Evolutionary conservation across 2,797 vertebrate genomes (phyloP), one percentile per base, ranked within the genome.

Genomic region (Gephyroberyx darwinii): DNA sequence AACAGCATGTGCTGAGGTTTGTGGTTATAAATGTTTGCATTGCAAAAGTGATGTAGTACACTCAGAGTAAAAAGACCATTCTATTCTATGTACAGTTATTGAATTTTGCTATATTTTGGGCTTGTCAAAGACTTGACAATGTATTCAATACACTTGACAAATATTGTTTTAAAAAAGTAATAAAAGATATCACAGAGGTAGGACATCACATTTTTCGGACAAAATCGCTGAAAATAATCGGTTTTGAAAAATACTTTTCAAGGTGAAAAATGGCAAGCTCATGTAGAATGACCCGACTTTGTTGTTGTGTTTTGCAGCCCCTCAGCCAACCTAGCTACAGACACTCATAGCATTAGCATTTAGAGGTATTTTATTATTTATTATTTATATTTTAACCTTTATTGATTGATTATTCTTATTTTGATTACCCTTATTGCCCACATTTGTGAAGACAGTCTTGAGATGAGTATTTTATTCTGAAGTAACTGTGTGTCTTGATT

Each of bases 381-480:
- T n/a, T n/a, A n/a, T n/a, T n/a, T n/a, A n/a, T n/a, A n/a, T n/a
- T n/a, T n/a, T n/a, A n/a, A n/a, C n/a, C n/a, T n/a, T n/a, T n/a
- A n/a, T n/a, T n/a, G n/a, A n/a, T n/a, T n/a, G n/a, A n/a, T n/a
- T n/a, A n/a, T n/a, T n/a, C n/a, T n/a, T n/a, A n/a, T 78, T 80
- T 48, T 61, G 45, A 50, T 70, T 72, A 62, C 52, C n/a, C 19
- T 41, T 43, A 67, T 55, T 41, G 20, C 52, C 31, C 53, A 55
- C 41, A 14, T 67, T 67, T 33, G 22, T 31, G 41, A 67, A 19
- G 37, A 54, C 19, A 55, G 47, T 33, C 76, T 84, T 68, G 8
- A 73, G 76, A 85, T 88, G 45, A 84, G 86, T 89, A 86, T 91
- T 89, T 87, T 41, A 86, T 65, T 69, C 50, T 69, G 55, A 81